Base-by-base conservation (phyloP, 1,140 invertebrate genomes). In the Drosophila repleta region DNA sequence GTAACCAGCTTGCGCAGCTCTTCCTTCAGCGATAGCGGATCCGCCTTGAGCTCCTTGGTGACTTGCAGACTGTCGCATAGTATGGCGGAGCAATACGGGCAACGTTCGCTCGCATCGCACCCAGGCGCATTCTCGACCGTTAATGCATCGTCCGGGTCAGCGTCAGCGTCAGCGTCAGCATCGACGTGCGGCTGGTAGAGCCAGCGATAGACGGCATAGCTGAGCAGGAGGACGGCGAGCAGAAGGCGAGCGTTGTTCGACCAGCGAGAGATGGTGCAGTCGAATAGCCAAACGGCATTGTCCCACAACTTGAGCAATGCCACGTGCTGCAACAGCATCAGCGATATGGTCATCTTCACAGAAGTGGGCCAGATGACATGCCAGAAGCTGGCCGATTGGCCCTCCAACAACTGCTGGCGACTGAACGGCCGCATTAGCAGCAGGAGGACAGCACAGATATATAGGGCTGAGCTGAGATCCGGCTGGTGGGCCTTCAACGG, bases 241-340 rank as follows among this genome's bases (percentile, higher is more conserved):
- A 64, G 1, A 2, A 70, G 15, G 10, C 67, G 67, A 2, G 21
- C 32, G 1, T 64, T 64, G 21, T 10, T 1, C 7, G 60, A 43
- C 49, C 24, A 55, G 3, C 21, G 18, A 11, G 13, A 20, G 1
- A 49, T 41, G 0, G 43, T 63, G 4, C 13, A 55, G 21, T 56
- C 46, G 32, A 70, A 21, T 1, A 49, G 5, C 60, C 60, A 70
- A 17, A 35, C 32, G 24, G n/a, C 49, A 10, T 20, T 48, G 20
- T 70, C 67, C 67, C 67, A 70, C 7, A 70, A 5, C 3, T 13
- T 11, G 32, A 39, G 15, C 6, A 70, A 43, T 1, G 51, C 67
- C 17, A 70, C 51, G 56, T 64, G 60, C 11, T 70, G 67, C 32
- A 70, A 17, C 51, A 70, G 11, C 60, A 70, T n/a, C 60, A 70